Evolutionary conservation across 2,113 vertebrate genomes (phyloP).

Genomic region (Clarias gariepinus): DNA sequence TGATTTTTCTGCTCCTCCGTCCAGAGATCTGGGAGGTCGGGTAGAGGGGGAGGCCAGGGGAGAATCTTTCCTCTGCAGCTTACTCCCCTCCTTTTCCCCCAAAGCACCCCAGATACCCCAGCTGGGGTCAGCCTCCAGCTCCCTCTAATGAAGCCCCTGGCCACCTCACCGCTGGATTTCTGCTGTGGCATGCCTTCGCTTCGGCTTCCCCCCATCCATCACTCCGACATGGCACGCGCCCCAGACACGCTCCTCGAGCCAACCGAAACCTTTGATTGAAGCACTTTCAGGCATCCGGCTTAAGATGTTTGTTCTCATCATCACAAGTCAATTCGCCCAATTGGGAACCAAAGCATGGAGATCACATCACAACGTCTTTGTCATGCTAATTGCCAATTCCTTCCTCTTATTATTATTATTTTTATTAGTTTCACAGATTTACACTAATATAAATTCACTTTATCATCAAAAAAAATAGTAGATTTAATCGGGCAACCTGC

Average conservation of each 20-base stretch:
- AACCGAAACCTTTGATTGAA: constrained; percentile 55
- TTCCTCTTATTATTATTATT: background rate
- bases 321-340: constrained; percentile 14
- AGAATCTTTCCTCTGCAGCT: constrained; percentile 53
- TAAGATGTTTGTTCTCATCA: constrained; percentile 19
- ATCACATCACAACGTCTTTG: constrained; percentile 21
- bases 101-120: constrained; percentile 47
- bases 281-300: constrained; percentile 53
- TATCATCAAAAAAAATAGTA: background rate
- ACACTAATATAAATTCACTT: background rate
- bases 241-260: background rate
- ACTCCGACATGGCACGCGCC: constrained; percentile 23
- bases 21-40: constrained; percentile 74
- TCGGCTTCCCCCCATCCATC: constrained; percentile 43
- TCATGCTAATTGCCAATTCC: constrained; percentile 31
- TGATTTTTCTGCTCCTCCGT: constrained; percentile 73
- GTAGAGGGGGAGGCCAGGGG: constrained; percentile 66
- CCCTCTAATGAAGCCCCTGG: constrained; percentile 77
- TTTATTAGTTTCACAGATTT: background rate
- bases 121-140: constrained; percentile 71
- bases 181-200: constrained; percentile 52
- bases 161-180: constrained; percentile 58
- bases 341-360: constrained; percentile 11
- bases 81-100: constrained; percentile 27
- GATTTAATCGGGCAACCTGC: background rate